Conservation (phyloP, 2,797 vertebrate genomes). For the Sebastes hubbsi region DNA sequence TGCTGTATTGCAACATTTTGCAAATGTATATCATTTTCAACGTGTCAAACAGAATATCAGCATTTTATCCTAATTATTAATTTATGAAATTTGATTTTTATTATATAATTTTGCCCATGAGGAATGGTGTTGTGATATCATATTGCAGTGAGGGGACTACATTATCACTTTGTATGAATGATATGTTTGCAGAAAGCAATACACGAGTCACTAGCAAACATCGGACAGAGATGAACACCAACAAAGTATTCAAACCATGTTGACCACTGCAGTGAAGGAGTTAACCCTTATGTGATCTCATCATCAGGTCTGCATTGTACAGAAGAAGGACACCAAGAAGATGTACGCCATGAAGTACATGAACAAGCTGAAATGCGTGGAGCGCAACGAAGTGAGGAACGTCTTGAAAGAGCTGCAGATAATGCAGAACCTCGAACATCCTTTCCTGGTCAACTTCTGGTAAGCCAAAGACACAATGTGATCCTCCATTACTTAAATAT, state of each 20-base stretch:
- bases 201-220: background rate
- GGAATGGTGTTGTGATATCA: background rate
- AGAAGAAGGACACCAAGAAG: conserved; percentile 98
- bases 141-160: background rate
- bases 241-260: background rate
- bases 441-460: conserved; percentile 98
- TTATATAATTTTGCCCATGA: background rate
- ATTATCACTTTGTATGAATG: background rate
- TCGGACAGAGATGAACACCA: background rate
- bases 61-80: background rate
- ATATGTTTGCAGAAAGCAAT: background rate
- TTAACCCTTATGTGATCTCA: background rate
- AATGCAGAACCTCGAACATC: conserved; percentile 96
- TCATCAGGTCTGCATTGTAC: conserved; percentile 96
- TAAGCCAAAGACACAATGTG: conserved; percentile 70
- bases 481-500: background rate
- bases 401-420: conserved; percentile 98
- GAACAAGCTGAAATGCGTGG: conserved; percentile 98
- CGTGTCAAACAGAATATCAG: background rate
- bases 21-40: background rate
- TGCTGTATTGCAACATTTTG: background rate
- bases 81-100: background rate
- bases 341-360: conserved; percentile 99
- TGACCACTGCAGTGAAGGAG: background rate
- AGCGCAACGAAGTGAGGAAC: conserved; percentile 96